Percentiles rank a stretch among this genome's conserved stretches.
Conservation (phyloP, 2,113 vertebrate species). For the Andinoacara biseriatus region DNA sequence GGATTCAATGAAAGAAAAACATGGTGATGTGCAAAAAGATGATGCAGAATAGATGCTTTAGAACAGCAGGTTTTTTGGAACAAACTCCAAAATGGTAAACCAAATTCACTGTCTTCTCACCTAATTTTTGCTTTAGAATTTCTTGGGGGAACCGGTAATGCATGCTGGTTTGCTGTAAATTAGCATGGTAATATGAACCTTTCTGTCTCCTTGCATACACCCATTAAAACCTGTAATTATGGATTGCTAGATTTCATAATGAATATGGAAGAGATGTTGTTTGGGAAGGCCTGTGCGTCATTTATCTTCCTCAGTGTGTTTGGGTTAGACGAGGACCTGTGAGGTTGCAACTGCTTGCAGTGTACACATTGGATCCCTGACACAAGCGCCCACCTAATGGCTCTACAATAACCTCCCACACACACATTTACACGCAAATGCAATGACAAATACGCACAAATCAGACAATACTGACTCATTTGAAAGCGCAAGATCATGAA, state of each 20-base stretch:
- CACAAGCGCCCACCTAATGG: slow-evolving; percentile 27
- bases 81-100: background rate
- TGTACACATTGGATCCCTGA: slow-evolving; percentile 34
- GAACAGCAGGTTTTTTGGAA: background rate
- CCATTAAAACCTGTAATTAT: slow-evolving; percentile 50
- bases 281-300: slow-evolving; percentile 69
- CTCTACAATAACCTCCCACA: slow-evolving; percentile 20
- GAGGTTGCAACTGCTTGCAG: slow-evolving; percentile 23
- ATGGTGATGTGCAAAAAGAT: background rate
- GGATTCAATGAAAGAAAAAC: background rate
- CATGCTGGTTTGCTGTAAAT: slow-evolving; percentile 27
- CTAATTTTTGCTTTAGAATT: background rate
- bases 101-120: background rate
- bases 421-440: background rate
- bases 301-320: slow-evolving; percentile 28
- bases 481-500: background rate
- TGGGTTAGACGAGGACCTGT: slow-evolving; percentile 39
- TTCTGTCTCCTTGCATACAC: slow-evolving; percentile 1
- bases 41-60: background rate
- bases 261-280: slow-evolving; percentile 51
- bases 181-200: slow-evolving; percentile 30
- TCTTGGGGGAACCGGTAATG: slow-evolving; percentile 16
- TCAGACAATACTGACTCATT: slow-evolving; percentile 32
- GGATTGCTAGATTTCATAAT: slow-evolving; percentile 30
- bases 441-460: background rate